Conservation (phyloP, 2,113 vertebrate species). For the Ovibos moschatus region DNA sequence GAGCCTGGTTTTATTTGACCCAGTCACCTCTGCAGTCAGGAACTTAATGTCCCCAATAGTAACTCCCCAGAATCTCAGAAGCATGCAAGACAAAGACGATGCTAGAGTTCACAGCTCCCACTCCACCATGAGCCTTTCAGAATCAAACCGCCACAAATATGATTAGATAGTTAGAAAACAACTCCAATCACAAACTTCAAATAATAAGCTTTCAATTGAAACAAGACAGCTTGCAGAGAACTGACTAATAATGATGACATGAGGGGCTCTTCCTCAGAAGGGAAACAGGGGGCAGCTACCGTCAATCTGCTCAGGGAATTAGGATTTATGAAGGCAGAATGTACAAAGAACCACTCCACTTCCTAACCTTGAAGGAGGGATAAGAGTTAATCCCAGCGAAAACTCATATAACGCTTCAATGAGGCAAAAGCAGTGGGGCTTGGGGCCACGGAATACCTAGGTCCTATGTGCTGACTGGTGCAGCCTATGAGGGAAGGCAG, state of each 20-base stretch:
- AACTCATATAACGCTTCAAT: background rate
- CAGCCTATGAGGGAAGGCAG: background rate
- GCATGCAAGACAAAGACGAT: background rate
- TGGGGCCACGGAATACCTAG: rapidly evolving
- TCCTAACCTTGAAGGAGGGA: background rate
- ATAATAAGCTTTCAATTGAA: background rate
- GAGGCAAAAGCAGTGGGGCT: background rate
- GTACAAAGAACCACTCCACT: background rate
- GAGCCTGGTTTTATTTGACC: background rate
- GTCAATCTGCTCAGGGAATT: background rate
- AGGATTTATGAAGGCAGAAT: background rate
- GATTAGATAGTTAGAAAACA: background rate
- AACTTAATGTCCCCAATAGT: background rate
- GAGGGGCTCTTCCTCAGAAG: background rate
- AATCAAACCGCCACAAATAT: background rate
- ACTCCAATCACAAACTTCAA: background rate
- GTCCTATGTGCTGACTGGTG: background rate
- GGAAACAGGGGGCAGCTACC: background rate
- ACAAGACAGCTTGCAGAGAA: background rate
- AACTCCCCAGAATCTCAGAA: background rate
- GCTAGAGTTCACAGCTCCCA: no score
- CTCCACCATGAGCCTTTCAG: background rate
- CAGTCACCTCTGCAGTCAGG: background rate
- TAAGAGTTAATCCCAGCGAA: background rate
- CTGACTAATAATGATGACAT: background rate